Evolutionary conservation across 2,888 invertebrate species (phyloP), one percentile per base, ranked within the genome.

Genomic region (Hypomecis punctinalis): DNA sequence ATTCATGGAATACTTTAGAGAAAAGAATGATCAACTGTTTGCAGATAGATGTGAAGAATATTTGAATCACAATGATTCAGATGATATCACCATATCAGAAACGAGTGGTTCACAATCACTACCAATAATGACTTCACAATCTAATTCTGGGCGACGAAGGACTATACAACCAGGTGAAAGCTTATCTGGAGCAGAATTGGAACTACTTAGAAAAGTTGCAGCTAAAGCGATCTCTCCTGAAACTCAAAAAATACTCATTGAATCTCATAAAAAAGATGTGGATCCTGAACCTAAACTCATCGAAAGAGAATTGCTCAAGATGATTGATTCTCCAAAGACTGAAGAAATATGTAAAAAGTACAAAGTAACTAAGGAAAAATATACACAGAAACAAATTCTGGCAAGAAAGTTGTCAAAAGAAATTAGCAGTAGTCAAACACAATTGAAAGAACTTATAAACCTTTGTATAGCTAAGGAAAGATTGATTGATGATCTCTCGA

Each of bases 371-470:
- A 90, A 90, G 72, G 93, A 93, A 69, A 93, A 93, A 75, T 93
- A 91, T 76, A 83, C 89, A 51, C 92, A 93, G 69, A 93, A 93
- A 73, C 92, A 93, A 78, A 86, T 89, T 66, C 79, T 93, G 67
- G 90, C 92, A 42, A 82, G 91, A 61, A 93, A 93, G 74, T 76
- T 93, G 37, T 91, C 91, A 35, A 93, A 91, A 67, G 96, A 96
- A 82, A 94, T 96, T 53, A 94, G 94, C 63, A 94, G 94, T 13
- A 95, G 95, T 43, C 94, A 96, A 75, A 94, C 95, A 69, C 95
- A 96, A 80, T 93, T 97, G 5, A 94, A 95, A 72, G 96, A 97
- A 83, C 86, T 97, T 35, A 96, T 97, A 75, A 94, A 95, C 76
- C 94, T 96, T 35, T 93, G 93, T 74, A 89, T 93, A 75, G 88